Evolutionary conservation across 2,888 invertebrate genomes (phyloP).

Genomic region (Macrophya annulata): DNA sequence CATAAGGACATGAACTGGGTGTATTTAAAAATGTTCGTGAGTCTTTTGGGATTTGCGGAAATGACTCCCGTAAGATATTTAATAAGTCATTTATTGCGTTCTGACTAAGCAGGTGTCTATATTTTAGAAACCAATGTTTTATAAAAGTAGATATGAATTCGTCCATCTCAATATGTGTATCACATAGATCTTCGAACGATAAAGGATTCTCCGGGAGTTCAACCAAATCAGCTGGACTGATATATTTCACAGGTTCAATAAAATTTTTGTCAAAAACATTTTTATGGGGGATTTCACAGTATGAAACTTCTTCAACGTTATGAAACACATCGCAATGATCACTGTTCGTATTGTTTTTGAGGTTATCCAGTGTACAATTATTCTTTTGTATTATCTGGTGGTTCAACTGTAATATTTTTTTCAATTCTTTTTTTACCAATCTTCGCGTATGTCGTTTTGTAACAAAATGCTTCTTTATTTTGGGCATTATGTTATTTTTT

Average conservation of each 20-base stretch:
- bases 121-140: constrained; percentile 11
- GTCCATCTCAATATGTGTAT: neutral
- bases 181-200: no score
- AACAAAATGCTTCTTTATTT: constrained; percentile 8
- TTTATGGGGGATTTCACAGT: neutral
- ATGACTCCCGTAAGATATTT: neutral
- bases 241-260: constrained; percentile 8
- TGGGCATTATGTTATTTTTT: neutral
- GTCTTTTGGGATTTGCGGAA: constrained; percentile 8
- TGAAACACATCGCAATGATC: neutral
- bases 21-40: constrained; percentile 4
- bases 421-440: constrained; percentile 1
- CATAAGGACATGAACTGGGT: constrained; percentile 4
- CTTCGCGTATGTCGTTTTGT: constrained; percentile 33
- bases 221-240: no score
- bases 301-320: neutral
- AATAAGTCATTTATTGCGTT: constrained; percentile 7
- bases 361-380: no score
- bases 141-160: neutral
- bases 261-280: neutral
- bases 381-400: neutral
- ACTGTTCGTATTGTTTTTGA: neutral
- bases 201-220: no score
- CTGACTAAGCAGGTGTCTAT: constrained; percentile 3
- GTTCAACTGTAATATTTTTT: neutral